Evolutionary conservation across 2,888 invertebrate genomes (phyloP).

Genomic region (Spodoptera exigua): DNA sequence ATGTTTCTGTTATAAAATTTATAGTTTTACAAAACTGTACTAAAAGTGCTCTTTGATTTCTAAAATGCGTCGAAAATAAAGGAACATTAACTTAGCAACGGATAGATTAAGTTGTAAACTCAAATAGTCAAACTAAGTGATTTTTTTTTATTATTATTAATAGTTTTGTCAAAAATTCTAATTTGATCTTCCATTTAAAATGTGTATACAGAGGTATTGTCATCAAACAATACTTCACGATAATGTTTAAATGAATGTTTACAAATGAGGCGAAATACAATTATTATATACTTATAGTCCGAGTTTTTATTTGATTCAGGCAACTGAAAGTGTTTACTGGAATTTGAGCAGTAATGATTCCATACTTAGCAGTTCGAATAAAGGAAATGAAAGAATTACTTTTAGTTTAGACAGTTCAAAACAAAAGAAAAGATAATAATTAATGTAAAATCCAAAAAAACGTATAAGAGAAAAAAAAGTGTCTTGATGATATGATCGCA

Average conservation of each 20-base stretch:
- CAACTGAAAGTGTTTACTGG: no score
- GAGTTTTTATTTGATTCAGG: no score
- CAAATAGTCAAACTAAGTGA: constrained; percentile 27
- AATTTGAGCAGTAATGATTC: no score
- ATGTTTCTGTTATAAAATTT: constrained; percentile 12
- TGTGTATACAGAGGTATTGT: constrained; percentile 57
- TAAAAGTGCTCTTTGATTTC: constrained; percentile 31
- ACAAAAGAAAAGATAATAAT: no score
- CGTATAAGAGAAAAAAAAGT: no score
- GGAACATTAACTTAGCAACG: constrained; percentile 49
- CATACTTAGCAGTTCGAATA: no score
- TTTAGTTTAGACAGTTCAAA: no score
- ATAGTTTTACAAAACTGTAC: constrained; percentile 44
- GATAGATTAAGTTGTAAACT: constrained; percentile 24
- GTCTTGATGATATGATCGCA: no score
- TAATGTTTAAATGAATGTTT: constrained; percentile 39
- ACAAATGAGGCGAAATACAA: constrained; percentile 46
- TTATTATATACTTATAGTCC: no score
- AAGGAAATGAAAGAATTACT: no score
- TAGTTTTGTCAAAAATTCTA: constrained; percentile 51
- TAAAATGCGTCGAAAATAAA: constrained; percentile 45
- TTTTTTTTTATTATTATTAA: constrained; percentile 31
- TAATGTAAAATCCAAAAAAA: no score
- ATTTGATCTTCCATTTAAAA: constrained; percentile 55
- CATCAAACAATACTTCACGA: constrained; percentile 66